A percentile compares a stretch with the other conserved stretches of the same genome.
These are phyloP conservation scores for Rafetus swinhoei DNA, from an alignment of 2,113 vertebrate species.

Conservation along the genomic window DNA sequence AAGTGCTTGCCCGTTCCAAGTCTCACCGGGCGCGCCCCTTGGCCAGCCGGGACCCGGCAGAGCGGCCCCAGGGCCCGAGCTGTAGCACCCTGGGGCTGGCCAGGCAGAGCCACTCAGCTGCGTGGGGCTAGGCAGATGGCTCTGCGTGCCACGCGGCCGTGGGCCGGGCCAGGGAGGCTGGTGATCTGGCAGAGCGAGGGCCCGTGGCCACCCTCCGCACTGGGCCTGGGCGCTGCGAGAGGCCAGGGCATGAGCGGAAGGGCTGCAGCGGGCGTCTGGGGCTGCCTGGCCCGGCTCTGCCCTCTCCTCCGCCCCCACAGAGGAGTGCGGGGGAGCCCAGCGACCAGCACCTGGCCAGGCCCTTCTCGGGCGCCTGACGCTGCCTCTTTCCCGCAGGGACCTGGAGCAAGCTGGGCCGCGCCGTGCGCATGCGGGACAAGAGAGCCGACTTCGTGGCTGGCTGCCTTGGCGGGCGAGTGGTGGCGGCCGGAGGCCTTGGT, in stretches of 20 bases:
- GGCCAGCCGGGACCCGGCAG: too few species aligned
- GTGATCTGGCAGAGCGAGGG: neutral
- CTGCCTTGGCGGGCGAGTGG: slow-evolving; percentile 89
- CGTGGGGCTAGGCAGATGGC: too few species aligned
- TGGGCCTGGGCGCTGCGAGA: neutral
- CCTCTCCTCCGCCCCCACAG: neutral
- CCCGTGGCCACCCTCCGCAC: too few species aligned
- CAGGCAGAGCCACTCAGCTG: too few species aligned
- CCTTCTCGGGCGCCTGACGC: accelerated
- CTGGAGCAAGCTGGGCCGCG: slow-evolving; percentile 90
- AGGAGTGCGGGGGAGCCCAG: too few species aligned
- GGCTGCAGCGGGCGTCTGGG: neutral
- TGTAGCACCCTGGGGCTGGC: too few species aligned
- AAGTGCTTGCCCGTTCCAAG: neutral
- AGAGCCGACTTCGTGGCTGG: slow-evolving; percentile 94
- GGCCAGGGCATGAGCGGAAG: too few species aligned
- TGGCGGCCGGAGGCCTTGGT: slow-evolving; percentile 93
- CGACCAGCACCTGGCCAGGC: too few species aligned
- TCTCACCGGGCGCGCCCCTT: too few species aligned
- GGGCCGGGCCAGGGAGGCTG: too few species aligned
- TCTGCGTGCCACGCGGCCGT: too few species aligned
- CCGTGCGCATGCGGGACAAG: slow-evolving; percentile 95
- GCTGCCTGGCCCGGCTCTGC: neutral
- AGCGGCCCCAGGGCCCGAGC: too few species aligned
- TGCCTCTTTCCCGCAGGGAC: slow-evolving; percentile 76